Evolutionary conservation across 2,113 vertebrate species (phyloP), one percentile per base, ranked within the genome.

Genomic region (Rhipidura dahli): DNA sequence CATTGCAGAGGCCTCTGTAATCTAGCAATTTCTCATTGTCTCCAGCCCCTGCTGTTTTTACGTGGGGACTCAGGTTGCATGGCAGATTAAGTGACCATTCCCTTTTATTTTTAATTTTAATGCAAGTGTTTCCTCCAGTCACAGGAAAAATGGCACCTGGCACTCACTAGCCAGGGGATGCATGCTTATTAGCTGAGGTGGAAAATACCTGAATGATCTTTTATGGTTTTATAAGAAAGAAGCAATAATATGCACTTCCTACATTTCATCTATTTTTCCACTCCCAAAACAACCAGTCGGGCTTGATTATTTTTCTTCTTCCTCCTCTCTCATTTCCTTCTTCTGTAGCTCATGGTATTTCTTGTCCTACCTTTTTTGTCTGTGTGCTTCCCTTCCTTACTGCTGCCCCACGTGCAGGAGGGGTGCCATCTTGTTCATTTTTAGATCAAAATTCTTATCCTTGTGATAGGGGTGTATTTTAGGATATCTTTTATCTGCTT

Each of bases 21-120:
- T 94, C 90, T 37, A 86, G 92, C 76, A 75, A 78, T 94, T 92
- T 71, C 88, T 92, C 80, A 80, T 97, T 97, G 96, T 97, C 95
- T 95, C 83, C 42, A 93, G 92, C 13, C 79, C 75, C 47, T 81
- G 81, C 91, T 85, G 75, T 97, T 97, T 95, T 22, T 88, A 93
- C 71, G 39, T 17, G 26, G 45, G 39, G 75, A 65, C 53, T 90
- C 73, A 75, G 71, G 84, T 89, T 96, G 72, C 45, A 69, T 39
- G 51, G 82, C 77, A 70, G 73, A 93, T 68, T 39, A 77, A 92
- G 79, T 84, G 64, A 95, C 65, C 89, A 35, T 96, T 93, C 61
- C 40, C 70, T 83, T 90, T 93, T 90, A 90, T 93, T 96, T 93
- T 96, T 97, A 82, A 86, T 97, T 90, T 78, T 66, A 77, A 84